Percentiles rank a stretch among this genome's conserved stretches.
Evolutionary conservation across 2,113 vertebrate species (phyloP).

Genomic region (Ivindomyrus marchei): DNA sequence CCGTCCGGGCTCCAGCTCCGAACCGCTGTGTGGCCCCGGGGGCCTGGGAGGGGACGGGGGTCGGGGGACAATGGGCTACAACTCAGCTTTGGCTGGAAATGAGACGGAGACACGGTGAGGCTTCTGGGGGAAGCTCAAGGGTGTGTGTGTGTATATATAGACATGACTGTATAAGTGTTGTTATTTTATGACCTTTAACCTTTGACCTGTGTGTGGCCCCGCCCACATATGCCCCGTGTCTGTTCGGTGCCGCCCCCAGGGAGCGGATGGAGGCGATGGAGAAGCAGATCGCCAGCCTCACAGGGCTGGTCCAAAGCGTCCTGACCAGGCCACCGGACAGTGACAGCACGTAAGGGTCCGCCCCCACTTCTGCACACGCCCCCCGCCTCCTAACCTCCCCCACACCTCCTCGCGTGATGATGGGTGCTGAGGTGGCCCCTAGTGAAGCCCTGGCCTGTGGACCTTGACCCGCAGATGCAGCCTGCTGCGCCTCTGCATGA

Average conservation of each 20-base stretch:
- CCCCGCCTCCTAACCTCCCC: background rate
- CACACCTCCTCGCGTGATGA: background rate
- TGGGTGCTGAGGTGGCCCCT: background rate
- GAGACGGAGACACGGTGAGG: constrained; percentile 84
- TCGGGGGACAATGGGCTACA: constrained; percentile 58
- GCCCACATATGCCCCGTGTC: background rate
- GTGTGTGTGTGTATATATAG: background rate
- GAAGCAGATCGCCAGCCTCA: constrained; percentile 97
- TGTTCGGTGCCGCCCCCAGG: constrained; percentile 45
- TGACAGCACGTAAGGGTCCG: constrained; percentile 74
- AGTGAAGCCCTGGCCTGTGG: constrained; percentile 42
- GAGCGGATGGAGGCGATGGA: constrained; percentile 98
- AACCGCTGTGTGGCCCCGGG: constrained; percentile 75
- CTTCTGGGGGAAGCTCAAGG: too few relatives aligned
- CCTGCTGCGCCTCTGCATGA: constrained; percentile 76
- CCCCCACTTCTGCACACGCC: constrained; percentile 12
- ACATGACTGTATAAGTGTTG: background rate
- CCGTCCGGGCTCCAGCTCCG: constrained; percentile 58
- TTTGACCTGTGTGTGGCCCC: background rate
- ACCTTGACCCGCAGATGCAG: constrained; percentile 65
- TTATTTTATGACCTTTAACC: background rate
- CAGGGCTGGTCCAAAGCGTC: constrained; percentile 88
- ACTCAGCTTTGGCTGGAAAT: constrained; percentile 71
- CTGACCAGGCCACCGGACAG: constrained; percentile 78
- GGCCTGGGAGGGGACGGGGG: constrained; percentile 63